Conservation (phyloP, 2,113 vertebrate genomes). For the Uria aalge region DNA sequence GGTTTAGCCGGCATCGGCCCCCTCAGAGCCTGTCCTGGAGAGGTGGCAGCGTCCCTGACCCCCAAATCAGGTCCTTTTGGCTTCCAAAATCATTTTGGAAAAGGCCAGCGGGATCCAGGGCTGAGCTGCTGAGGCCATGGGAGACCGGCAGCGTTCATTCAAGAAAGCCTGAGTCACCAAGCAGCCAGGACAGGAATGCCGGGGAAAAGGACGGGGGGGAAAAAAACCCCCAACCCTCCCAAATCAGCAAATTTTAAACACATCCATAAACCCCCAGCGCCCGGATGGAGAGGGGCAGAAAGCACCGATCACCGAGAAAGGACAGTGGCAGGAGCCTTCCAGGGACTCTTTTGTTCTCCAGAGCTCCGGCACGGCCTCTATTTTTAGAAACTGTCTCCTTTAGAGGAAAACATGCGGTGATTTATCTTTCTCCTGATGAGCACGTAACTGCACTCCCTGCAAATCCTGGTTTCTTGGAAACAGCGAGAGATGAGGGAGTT, state of each 20-base stretch:
- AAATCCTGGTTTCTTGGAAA: slow-evolving; percentile 31
- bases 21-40: neutral
- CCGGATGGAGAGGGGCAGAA: neutral
- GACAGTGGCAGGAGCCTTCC: neutral
- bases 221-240: neutral
- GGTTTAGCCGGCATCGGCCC: rapidly evolving
- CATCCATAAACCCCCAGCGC: neutral
- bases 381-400: slow-evolving; percentile 57
- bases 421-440: slow-evolving; percentile 49
- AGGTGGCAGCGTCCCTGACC: neutral
- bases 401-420: slow-evolving; percentile 49
- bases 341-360: slow-evolving; percentile 26
- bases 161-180: neutral
- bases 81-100: neutral
- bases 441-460: neutral
- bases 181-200: neutral
- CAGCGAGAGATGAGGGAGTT: neutral
- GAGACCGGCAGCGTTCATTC: neutral
- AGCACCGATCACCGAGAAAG: neutral
- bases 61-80: neutral
- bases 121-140: neutral
- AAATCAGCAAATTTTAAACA: neutral
- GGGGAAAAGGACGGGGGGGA: neutral
- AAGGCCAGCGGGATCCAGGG: neutral
- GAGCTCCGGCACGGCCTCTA: neutral